Evolutionary conservation across 2,888 invertebrate genomes (phyloP), one percentile per base, ranked within the genome.

Genomic region (Athetis lepigone): DNA sequence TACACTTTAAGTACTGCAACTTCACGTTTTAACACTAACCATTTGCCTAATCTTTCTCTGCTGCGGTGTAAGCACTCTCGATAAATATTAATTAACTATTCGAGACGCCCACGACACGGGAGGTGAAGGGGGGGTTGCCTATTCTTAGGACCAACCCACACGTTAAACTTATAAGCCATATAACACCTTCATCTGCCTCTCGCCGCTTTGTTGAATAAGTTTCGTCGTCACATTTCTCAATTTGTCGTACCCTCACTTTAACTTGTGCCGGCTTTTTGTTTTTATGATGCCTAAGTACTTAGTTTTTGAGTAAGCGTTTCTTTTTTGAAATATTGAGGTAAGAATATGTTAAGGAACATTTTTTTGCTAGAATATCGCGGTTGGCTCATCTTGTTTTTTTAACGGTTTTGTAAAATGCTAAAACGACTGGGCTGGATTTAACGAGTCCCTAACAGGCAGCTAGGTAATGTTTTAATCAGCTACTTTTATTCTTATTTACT

Each of bases 101-200:
- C n/a, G 3, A 9, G 2, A 21, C 45, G 23, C 37, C 43, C 29
- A 52, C 36, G 19, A 36, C 0, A 23, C 33, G 13, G 29, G 4
- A 13, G 19, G 9, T 5, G 7, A 21, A 40, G 23, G 23, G 23
- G 23, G 16, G 27, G 16, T n/a, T 36, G 2, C 1, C n/a, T 37
- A 27, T 58, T 58, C 19, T 29, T 25, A 33, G 29, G 18, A 13
- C 2, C 37, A 36, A 16, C 60, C 42, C 25, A 68, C 42, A 8
- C 36, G 13, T n/a, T 47, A 19, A 47, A 58, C 40, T 40, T 33
- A 33, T 33, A 40, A 46, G 21, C 19, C 9, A 39, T 11, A 36
- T 27, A 18, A 27, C 11, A 36, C n/a, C 11, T 5, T 25, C 16
- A 11, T 33, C 2, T 4, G 37, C 18, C 29, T 19, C 3, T 13